Conservation (phyloP, 2,888 invertebrate species). For the Apamea epomidion region DNA sequence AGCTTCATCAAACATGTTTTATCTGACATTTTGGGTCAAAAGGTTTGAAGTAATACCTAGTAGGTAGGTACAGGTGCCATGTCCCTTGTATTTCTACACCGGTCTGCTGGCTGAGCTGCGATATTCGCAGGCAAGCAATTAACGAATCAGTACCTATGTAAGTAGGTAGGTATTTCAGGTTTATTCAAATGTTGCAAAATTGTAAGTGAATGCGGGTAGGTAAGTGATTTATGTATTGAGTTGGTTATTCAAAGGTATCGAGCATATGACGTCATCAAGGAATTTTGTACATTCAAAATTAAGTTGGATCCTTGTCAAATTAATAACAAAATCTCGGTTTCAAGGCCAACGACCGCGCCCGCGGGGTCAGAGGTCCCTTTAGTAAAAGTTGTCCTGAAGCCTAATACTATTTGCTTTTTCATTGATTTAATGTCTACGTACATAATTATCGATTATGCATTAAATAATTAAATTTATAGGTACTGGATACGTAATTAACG, state of each 20-base stretch:
- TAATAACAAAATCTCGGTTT: conserved; percentile 42
- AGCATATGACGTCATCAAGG: conserved; percentile 23
- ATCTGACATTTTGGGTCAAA: conserved; percentile 33
- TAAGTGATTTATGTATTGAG: conserved; percentile 41
- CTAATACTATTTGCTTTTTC: not conserved
- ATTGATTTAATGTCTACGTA: not conserved
- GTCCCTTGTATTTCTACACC: conserved; percentile 36
- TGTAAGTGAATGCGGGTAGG: conserved; percentile 53
- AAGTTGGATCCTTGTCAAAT: conserved; percentile 34
- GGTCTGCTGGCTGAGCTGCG: conserved; percentile 13
- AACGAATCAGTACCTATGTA: conserved; percentile 15
- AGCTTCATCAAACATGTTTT: conserved; percentile 15
- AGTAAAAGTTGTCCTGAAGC: conserved; percentile 40
- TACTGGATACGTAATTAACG: conserved; percentile 28
- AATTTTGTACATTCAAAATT: conserved; percentile 18
- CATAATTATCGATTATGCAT: conserved; percentile 12
- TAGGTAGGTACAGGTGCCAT: conserved; percentile 6
- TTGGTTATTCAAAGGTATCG: conserved; percentile 5
- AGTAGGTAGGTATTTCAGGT: conserved; percentile 30
- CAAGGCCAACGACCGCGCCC: conserved; percentile 62
- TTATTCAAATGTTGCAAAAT: conserved; percentile 60
- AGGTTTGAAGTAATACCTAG: conserved; percentile 19
- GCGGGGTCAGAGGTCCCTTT: conserved; percentile 60
- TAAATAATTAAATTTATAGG: conserved; percentile 2
- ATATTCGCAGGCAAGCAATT: conserved; percentile 39